These are phyloP conservation scores for Gorsachius goisagi DNA, from an alignment of 2,113 vertebrate species.

Conservation along the genomic window DNA sequence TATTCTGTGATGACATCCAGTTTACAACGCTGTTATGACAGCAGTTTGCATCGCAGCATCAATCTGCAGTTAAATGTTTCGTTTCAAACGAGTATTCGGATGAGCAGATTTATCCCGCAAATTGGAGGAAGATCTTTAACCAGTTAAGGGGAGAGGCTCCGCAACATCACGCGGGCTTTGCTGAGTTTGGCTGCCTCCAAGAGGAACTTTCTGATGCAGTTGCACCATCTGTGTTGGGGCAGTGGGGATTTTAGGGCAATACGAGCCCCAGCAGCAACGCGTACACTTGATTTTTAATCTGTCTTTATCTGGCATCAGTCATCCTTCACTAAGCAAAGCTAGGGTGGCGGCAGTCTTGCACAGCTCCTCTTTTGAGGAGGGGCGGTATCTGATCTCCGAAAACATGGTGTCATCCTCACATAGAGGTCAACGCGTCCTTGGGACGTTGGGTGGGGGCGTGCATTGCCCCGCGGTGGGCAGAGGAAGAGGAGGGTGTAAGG, in stretches of 20 bases:
- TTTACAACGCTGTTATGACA: neutral
- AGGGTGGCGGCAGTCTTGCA: neutral
- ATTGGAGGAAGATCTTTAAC: neutral
- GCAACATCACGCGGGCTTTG: neutral
- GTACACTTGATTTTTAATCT: neutral
- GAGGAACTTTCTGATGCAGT: neutral
- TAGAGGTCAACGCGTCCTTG: fast-evolving
- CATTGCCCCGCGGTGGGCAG: fast-evolving
- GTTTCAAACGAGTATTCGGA: neutral
- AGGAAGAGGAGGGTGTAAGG: neutral
- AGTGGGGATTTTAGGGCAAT: neutral
- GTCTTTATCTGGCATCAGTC: neutral
- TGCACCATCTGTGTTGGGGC: neutral
- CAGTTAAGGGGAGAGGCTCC: neutral
- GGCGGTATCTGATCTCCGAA: neutral
- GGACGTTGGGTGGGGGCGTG: neutral
- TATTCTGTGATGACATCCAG: neutral
- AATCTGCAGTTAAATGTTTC: neutral
- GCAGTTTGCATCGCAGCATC: neutral
- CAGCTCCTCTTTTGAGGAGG: neutral
- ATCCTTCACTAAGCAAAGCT: neutral
- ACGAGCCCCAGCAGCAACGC: neutral
- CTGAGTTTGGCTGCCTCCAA: neutral
- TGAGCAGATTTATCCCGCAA: neutral
- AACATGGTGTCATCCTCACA: neutral